A percentile compares a stretch with the other conserved stretches of the same genome.
These are phyloP conservation scores for Mesopsocus fuscifrons DNA, from an alignment of 2,888 invertebrate genomes.

Conservation along the genomic window DNA sequence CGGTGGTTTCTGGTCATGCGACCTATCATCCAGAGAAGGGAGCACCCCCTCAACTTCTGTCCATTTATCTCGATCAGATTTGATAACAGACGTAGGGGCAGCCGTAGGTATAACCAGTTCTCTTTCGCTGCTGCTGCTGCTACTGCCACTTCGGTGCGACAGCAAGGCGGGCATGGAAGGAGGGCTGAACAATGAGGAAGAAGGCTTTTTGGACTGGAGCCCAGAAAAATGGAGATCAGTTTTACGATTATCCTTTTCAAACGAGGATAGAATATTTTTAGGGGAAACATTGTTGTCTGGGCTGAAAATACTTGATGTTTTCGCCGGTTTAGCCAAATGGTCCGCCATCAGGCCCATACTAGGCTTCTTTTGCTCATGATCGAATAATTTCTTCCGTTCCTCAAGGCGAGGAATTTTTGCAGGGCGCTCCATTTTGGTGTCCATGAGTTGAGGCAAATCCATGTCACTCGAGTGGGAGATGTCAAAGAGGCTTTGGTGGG, in stretches of 20 bases:
- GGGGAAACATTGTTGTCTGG: constrained; percentile 3
- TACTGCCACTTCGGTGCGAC: constrained; percentile 23
- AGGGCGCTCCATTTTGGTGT: too few species aligned
- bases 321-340: neutral
- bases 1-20: neutral
- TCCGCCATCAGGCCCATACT: too few species aligned
- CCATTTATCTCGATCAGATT: constrained; percentile 37
- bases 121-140: constrained; percentile 32
- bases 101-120: constrained; percentile 41
- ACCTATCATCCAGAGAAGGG: neutral
- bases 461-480: too few species aligned
- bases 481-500: too few species aligned
- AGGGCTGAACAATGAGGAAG: constrained; percentile 3
- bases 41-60: constrained; percentile 30
- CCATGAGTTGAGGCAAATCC: too few species aligned
- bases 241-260: constrained; percentile 1
- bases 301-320: constrained; percentile 6
- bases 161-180: neutral
- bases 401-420: too few species aligned
- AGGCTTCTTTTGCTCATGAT: too few species aligned
- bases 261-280: constrained; percentile 1
- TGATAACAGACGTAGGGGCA: constrained; percentile 40
- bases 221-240: neutral
- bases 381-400: too few species aligned
- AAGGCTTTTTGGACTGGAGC: neutral